Base-by-base conservation (phyloP, 2,888 invertebrate species). In the Sialis fuliginosa region DNA sequence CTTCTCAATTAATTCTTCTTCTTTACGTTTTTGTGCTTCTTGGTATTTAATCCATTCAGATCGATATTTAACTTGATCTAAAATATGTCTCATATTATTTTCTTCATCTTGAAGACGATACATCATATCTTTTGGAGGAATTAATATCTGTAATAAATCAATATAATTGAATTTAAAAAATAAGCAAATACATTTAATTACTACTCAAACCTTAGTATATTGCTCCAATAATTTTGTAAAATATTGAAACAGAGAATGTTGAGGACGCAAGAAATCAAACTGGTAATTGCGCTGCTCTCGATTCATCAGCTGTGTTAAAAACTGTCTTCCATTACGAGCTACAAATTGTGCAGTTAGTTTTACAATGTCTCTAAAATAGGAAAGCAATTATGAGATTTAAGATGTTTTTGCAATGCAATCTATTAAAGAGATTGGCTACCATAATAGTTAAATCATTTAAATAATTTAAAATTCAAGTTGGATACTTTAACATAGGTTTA, bases 311-410 rank as follows among this genome's bases (percentile, higher is more conserved):
- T 95, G 95, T 0, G 97, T 97, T 12, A 98, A 71, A 64, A 99
- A 99, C 60, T 96, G 93, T 0, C 97, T 77, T 0, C 98, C 98
- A 66, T 99, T 98, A 59, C 97, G 75, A 0, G 98, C 98, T 0
- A 97, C 97, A 70, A 98, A 99, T 63, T 98, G 93, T 0, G 98
- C 98, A 0, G 98, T 98, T 30, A 99, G 67, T 60, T 95, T 95
- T 0, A 98, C 96, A 50, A 98, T 89, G 65, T 98, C 98, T 53
- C 87, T 88, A 55, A 39, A 66, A 65, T 54, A 46, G 41, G 45
- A 46, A 46, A 47, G 42, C 32, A 47, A 13, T 9, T 13, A 39
- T 39, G n/a, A 39, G 13, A 39, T 7, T 39, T 39, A 7, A 9
- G 5, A 35, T 32, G 39, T 7, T 30, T 7, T 22, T 22, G 22